These are phyloP conservation scores for Megamerina dolium DNA, from an alignment of 2,888 invertebrate genomes.

Conservation along the genomic window DNA sequence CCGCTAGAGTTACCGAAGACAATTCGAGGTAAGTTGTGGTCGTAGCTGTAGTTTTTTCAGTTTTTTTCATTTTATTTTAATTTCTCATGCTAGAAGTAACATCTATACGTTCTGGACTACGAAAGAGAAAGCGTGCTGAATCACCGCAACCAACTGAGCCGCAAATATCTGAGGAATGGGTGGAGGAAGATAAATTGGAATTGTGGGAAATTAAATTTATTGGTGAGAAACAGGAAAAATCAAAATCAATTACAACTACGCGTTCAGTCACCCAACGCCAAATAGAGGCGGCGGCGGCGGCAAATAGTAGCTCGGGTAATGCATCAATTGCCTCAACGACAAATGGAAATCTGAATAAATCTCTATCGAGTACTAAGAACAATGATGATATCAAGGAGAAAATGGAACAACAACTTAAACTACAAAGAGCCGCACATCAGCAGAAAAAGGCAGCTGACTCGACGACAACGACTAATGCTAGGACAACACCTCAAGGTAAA, in stretches of 20 bases:
- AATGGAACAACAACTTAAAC: conserved; percentile 82
- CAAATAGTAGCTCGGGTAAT: conserved; percentile 22
- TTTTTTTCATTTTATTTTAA: not conserved
- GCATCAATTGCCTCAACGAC: conserved; percentile 30
- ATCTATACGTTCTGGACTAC: conserved; percentile 85
- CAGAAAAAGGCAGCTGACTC: conserved; percentile 76
- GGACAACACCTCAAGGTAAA: conserved; percentile 46
- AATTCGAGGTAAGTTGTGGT: conserved; percentile 60
- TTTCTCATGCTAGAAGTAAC: conserved; percentile 66
- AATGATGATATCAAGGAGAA: conserved; percentile 74
- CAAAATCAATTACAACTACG: conserved; percentile 32
- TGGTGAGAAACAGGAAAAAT: conserved; percentile 72
- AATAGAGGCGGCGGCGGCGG: conserved; percentile 60
- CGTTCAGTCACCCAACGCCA: conserved; percentile 64
- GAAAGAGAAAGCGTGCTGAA: conserved; percentile 89
- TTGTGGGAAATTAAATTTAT: conserved; percentile 95
- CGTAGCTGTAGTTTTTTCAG: not conserved
- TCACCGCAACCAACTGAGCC: conserved; percentile 92
- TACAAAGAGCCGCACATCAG: conserved; percentile 83
- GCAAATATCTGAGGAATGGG: conserved; percentile 92
- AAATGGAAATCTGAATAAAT: conserved; percentile 23
- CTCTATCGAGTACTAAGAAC: conserved; percentile 50
- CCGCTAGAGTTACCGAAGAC: conserved; percentile 90
- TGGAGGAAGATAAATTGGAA: conserved; percentile 91
- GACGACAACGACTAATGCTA: no score